These are phyloP conservation scores for Calcarius lapponicus DNA, from an alignment of 2,797 vertebrate genomes.

Conservation along the genomic window DNA sequence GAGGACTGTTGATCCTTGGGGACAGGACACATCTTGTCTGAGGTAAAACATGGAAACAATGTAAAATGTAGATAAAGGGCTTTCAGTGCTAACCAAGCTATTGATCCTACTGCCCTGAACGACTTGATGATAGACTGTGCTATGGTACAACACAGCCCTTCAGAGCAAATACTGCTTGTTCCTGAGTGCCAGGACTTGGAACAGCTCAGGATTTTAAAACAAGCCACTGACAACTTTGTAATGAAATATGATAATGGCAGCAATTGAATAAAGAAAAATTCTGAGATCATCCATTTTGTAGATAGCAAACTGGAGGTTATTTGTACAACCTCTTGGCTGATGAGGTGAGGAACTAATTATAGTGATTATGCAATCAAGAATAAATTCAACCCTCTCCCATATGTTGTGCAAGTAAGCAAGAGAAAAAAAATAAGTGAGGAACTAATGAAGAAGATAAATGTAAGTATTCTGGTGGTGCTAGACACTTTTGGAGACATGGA, in stretches of 20 bases:
- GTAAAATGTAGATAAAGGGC: fast-evolving
- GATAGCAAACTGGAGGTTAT: neutral
- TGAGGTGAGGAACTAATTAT: conserved; percentile 24
- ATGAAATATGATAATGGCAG: neutral
- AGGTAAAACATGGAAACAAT: neutral
- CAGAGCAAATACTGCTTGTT: neutral
- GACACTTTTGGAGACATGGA: neutral
- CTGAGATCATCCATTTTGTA: neutral
- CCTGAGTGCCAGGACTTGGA: neutral
- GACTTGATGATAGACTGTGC: neutral
- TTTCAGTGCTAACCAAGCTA: neutral
- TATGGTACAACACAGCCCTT: neutral
- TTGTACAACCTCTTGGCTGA: neutral
- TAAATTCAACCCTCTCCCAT: neutral
- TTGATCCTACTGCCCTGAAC: neutral
- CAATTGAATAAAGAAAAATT: neutral
- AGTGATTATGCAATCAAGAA: conserved; percentile 16
- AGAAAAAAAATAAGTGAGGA: neutral
- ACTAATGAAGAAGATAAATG: neutral
- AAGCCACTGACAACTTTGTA: neutral
- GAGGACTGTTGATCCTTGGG: neutral
- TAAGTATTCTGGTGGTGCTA: neutral
- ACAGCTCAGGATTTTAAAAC: neutral
- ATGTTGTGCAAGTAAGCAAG: neutral
- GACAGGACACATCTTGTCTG: neutral